phyloP scores from a whole-genome alignment of 2,888 invertebrate species.

The Athrips mouffetella region DNA sequence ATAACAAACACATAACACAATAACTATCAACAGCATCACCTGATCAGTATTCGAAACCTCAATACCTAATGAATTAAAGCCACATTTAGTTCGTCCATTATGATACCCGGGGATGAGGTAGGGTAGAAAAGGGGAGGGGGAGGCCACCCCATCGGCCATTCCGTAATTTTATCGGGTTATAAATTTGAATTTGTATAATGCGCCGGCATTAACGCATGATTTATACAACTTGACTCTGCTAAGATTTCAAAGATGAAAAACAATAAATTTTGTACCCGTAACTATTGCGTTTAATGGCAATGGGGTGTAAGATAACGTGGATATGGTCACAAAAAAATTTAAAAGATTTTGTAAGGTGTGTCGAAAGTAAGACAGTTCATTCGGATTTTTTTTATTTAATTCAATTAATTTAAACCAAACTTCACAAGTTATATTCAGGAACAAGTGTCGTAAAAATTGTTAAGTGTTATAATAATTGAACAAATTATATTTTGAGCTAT shows the following conservation, averaged over 20 bases:
- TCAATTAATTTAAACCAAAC: too few species aligned
- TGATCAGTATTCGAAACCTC: conserved; percentile 32
- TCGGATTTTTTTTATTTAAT: too few species aligned
- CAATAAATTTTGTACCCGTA: conserved; percentile 75
- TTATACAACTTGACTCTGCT: conserved; percentile 77
- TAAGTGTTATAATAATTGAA: too few species aligned
- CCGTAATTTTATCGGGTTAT: conserved; percentile 79
- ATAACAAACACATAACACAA: conserved; percentile 11
- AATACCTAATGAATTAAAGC: conserved; percentile 66
- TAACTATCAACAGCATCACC: conserved; percentile 18
- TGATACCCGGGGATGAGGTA: conserved; percentile 38
- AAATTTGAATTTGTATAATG: conserved; percentile 80
- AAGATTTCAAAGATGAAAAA: conserved; percentile 79
- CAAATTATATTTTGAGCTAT: too few species aligned
- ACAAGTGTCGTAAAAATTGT: too few species aligned
- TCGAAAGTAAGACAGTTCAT: too few species aligned
- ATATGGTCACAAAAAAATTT: conserved; percentile 21
- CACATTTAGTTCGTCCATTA: conserved; percentile 56
- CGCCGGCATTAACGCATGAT: conserved; percentile 75
- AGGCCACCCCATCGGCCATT: conserved; percentile 60
- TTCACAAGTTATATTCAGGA: too few species aligned
- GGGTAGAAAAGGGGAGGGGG: conserved; percentile 31
- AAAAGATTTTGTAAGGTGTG: neutral
- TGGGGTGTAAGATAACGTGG: conserved; percentile 37
- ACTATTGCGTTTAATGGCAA: conserved; percentile 73